A percentile compares a stretch with the other conserved stretches of the same genome.
These are phyloP conservation scores for Mesembrinibis cayennensis DNA, from an alignment of 2,113 vertebrate genomes.

Conservation along the genomic window DNA sequence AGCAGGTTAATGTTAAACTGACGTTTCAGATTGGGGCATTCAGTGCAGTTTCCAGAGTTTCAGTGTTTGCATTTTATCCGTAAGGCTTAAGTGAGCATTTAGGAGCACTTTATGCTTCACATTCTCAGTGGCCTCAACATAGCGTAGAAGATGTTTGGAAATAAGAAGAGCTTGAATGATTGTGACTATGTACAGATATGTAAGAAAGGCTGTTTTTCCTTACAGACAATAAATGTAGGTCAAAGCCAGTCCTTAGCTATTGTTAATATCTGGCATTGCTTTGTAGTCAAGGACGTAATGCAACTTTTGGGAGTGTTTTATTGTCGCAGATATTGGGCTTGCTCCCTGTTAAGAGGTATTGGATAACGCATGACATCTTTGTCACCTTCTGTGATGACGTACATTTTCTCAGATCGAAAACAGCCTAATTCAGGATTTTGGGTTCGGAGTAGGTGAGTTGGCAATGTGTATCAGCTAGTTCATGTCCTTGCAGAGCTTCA, in stretches of 20 bases:
- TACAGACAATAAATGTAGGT: neutral
- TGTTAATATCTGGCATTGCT: neutral
- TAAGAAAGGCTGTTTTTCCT: neutral
- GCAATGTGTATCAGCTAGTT: neutral
- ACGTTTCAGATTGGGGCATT: neutral
- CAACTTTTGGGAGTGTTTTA: neutral
- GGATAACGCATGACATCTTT: neutral
- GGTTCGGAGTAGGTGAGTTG: neutral
- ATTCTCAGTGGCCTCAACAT: neutral
- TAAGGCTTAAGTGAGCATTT: neutral
- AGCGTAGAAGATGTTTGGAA: neutral
- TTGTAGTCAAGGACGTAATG: neutral
- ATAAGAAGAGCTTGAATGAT: neutral
- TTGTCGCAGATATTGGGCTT: neutral
- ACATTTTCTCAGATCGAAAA: neutral
- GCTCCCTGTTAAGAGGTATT: neutral
- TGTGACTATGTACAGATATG: neutral
- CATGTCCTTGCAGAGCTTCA: neutral
- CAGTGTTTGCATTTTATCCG: fast-evolving
- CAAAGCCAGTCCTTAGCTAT: neutral
- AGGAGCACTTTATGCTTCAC: neutral
- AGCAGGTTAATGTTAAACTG: neutral
- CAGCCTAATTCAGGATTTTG: neutral
- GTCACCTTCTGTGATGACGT: neutral
- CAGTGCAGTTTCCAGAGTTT: neutral